These are phyloP conservation scores for Sinocyclocheilus maitianheensis DNA, from an alignment of 2,113 vertebrate genomes.

Conservation along the genomic window DNA sequence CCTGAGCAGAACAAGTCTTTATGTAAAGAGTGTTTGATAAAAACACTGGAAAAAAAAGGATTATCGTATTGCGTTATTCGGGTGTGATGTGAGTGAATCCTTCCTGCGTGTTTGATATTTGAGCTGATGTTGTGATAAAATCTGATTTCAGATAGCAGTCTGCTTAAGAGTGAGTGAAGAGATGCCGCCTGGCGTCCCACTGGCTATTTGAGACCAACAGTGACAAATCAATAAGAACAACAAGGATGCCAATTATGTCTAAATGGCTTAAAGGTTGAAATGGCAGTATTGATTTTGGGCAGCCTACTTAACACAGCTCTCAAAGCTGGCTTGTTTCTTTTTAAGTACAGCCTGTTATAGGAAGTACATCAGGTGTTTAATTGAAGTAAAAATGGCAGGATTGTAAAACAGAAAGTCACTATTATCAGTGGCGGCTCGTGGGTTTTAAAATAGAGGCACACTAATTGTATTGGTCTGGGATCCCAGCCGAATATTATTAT, in stretches of 20 bases:
- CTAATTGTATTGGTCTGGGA: too few relatives aligned
- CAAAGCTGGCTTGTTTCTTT: conserved; percentile 31
- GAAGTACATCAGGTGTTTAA: conserved; percentile 19
- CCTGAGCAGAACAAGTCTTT: conserved; percentile 58
- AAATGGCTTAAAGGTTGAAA: conserved; percentile 68
- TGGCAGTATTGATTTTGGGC: conserved; percentile 67
- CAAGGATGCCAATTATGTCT: conserved; percentile 63
- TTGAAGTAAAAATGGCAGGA: conserved; percentile 29
- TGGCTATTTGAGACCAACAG: conserved; percentile 52
- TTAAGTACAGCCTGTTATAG: conserved; percentile 37
- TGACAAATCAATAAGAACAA: conserved; percentile 62
- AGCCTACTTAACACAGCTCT: conserved; percentile 50
- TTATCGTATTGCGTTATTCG: conserved; percentile 8
- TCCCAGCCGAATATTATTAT: too few relatives aligned
- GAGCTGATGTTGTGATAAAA: conserved; percentile 34
- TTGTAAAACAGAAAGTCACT: background rate
- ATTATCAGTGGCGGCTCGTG: too few relatives aligned
- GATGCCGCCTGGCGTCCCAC: conserved; percentile 40
- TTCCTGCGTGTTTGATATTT: background rate
- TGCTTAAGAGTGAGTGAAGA: conserved; percentile 4
- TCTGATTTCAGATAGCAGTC: conserved; percentile 1
- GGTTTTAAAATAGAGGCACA: too few relatives aligned
- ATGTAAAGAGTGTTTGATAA: conserved; percentile 38
- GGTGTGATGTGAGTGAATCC: background rate
- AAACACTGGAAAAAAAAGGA: conserved; percentile 28